Evolutionary conservation across 2,113 vertebrate species (phyloP), one percentile per base, ranked within the genome.

Genomic region (Zosterops hypoxanthus): DNA sequence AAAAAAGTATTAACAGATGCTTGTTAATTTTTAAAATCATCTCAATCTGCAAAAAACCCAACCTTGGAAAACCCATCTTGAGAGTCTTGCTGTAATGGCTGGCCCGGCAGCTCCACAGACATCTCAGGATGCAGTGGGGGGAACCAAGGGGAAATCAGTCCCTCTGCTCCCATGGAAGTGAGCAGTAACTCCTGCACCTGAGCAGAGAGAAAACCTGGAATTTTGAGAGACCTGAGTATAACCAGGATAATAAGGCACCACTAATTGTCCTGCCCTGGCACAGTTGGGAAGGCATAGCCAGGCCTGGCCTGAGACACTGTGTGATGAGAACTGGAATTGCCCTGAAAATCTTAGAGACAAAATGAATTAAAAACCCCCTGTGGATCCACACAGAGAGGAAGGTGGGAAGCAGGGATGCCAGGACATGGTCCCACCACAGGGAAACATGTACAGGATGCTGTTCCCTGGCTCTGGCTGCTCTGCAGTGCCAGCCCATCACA

Each of bases 1-100:
- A 69, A 93, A 81, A 20, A 82, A 69, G 39, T 50, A 52, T 72
- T 85, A 88, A 56, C 92, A 94, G 87, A 90, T 1, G 86, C 80
- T 90, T 92, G 76, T 96, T 94, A 83, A 75, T 95, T 83, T 86
- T 94, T 77, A 56, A 93, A 91, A 68, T 44, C 73, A 71, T 63
- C 73, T 34, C 66, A 42, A 28, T 64, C 56, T 59, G 71, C 63
- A 65, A 79, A 72, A 82, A 80, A 44, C 25, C 24, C 63, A 71
- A 11, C 50, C 31, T 76, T 76, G 61, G 64, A 61, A 80, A 87
- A 68, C 26, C 1, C n/a, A 5, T 44, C 69, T 75, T 65, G 20
- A 21, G 63, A 26, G 20, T 34, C 59, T 41, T 39, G 20, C 56
- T 5, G 4, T 29, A 82, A 63, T 2, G 14, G 55, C 59, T 1